Evolutionary conservation across 1,140 invertebrate genomes (phyloP).

Genomic region (Habropoda laboriosa): DNA sequence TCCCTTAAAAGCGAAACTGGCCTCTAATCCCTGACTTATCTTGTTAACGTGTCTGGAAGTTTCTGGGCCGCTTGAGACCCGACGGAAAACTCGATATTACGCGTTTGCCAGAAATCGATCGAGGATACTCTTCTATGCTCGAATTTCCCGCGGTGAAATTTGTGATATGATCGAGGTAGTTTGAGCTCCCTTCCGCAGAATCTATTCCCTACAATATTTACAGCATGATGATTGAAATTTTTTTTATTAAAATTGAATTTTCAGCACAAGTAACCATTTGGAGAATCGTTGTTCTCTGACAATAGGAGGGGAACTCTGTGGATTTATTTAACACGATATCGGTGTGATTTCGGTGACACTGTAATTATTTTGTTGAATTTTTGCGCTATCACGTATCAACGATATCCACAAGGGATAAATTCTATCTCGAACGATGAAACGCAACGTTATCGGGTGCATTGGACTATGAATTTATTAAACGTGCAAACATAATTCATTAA

Average conservation of each 20-base stretch:
- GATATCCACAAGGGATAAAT: not conserved
- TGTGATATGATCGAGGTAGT: too few relatives aligned
- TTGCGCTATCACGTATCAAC: not conserved
- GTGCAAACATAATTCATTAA: not conserved
- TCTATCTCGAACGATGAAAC: not conserved
- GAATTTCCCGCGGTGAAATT: not conserved
- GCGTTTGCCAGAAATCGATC: too few relatives aligned
- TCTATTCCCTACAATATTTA: too few relatives aligned
- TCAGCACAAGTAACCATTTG: too few relatives aligned
- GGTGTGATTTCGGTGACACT: not conserved
- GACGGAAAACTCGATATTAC: not conserved
- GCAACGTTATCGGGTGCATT: not conserved
- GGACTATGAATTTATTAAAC: not conserved
- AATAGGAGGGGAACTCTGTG: too few relatives aligned
- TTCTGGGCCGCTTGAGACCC: too few relatives aligned
- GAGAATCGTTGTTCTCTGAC: too few relatives aligned
- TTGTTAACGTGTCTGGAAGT: not conserved
- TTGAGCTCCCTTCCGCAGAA: too few relatives aligned
- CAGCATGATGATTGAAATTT: too few relatives aligned
- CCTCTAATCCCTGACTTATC: slow-evolving; percentile 33
- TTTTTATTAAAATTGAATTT: too few relatives aligned
- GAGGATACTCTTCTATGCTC: not conserved
- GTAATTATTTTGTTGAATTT: not conserved
- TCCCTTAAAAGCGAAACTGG: not conserved
- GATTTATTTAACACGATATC: not conserved